Conservation (phyloP, 2,113 vertebrate genomes). For the Nestor notabilis region DNA sequence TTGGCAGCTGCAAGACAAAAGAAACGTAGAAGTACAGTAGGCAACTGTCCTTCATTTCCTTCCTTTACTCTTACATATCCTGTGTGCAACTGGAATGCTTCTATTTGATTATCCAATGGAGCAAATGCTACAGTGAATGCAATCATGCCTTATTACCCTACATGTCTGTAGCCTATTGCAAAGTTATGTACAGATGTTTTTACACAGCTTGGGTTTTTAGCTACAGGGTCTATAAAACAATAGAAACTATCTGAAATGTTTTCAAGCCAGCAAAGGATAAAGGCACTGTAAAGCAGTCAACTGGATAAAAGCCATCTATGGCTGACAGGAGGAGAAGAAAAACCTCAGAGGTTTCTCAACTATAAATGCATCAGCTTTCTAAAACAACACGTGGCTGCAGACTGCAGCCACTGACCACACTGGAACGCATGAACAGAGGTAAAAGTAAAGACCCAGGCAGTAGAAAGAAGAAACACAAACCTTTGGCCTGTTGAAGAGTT, state of each 20-base stretch:
- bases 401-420: not conserved
- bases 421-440: not conserved
- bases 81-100: conserved; percentile 46
- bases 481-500: not conserved
- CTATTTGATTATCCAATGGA: conserved; percentile 52
- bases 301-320: conserved; percentile 45
- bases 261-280: conserved; percentile 58
- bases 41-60: conserved; percentile 61
- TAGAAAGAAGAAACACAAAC: not conserved
- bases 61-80: conserved; percentile 46
- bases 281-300: conserved; percentile 47
- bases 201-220: conserved; percentile 43
- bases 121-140: conserved; percentile 10
- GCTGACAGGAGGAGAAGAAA: conserved; percentile 46
- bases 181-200: conserved; percentile 54
- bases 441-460: not conserved
- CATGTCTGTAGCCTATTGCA: conserved; percentile 25
- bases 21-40: conserved; percentile 40
- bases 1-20: conserved; percentile 48
- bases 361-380: not conserved
- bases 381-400: not conserved
- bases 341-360: conserved; percentile 15
- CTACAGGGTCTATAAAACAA: conserved; percentile 58
- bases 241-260: conserved; percentile 47
- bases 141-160: conserved; percentile 42